Base-by-base conservation (phyloP, 2,888 invertebrate genomes). In the Zeuzera pyrina region DNA sequence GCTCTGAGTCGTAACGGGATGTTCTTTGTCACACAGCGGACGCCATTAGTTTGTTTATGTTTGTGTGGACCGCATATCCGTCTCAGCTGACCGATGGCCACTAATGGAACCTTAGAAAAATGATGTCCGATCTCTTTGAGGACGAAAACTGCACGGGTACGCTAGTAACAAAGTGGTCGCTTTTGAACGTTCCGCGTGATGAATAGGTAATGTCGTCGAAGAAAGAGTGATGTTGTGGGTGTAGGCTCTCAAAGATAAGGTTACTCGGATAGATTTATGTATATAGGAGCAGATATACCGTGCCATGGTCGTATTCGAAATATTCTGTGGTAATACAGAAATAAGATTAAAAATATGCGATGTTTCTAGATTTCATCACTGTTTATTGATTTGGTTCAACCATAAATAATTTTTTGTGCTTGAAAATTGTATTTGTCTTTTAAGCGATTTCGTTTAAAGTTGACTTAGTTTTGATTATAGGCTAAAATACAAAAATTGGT, bases 21-120 rank as follows among this genome's bases (percentile, higher is more conserved):
- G 54, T 63, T 65, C 69, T 71, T 73, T 74, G 73, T 74, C 71
- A 69, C 56, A 52, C 42, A 53, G 46, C 52, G 54, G 49, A 42
- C 39, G 47, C 62, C 70, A 72, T 73, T 68, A 69, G 62, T 64
- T 59, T 69, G 66, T 71, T 69, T 73, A 68, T 69, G 62, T 72
- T 66, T 66, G 66, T 47, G 43, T 49, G 52, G 52, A 45, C 59
- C 62, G 59, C 57, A 53, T 57, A 63, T 68, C 60, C 64, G 53
- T 63, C 59, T 56, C 58, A 43, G 47, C 57, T 58, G 64, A 53
- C 62, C 63, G 61, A 61, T 63, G 57, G 59, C 25, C 48, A 50
- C 66, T 71, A 71, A 71, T 68, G 67, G 71, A 54, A 50, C 49
- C 43, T 22, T 43, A 47, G 71, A 71, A 70, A 72, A 71, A 72